phyloP scores from a whole-genome alignment of 2,113 vertebrate species.

The Solea solea region DNA sequence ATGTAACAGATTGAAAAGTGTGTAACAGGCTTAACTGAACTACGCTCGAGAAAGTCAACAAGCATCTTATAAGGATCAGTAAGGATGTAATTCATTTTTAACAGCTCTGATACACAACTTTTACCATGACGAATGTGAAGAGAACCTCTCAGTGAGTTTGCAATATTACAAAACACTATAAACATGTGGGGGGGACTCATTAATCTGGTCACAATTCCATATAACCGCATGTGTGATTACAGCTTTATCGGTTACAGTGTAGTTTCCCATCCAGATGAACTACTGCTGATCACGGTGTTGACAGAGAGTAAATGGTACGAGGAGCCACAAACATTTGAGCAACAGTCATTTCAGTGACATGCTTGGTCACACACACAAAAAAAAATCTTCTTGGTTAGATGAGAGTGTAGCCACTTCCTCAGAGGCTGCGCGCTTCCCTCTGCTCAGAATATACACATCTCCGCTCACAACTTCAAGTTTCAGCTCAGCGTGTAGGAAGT shows the following conservation, averaged over 20 bases:
- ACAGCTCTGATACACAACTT: not conserved
- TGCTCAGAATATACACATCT: conserved; percentile 16
- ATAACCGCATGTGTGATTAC: conserved; percentile 9
- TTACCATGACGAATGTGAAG: not conserved
- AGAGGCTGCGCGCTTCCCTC: conserved; percentile 35
- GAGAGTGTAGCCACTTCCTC: conserved; percentile 64
- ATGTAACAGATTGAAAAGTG: too few relatives aligned
- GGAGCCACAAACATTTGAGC: conserved; percentile 45
- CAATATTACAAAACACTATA: not conserved
- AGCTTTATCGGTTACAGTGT: not conserved
- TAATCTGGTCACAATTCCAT: conserved; percentile 1
- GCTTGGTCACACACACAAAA: not conserved
- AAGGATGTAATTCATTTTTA: not conserved
- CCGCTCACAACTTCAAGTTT: conserved; percentile 12
- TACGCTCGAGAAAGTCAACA: not conserved
- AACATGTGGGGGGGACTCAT: not conserved
- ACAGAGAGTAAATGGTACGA: conserved; percentile 21
- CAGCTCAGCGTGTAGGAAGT: not conserved
- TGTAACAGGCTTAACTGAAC: not conserved
- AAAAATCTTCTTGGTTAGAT: conserved; percentile 17
- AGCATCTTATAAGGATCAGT: not conserved
- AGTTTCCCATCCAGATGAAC: not conserved
- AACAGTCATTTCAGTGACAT: conserved; percentile 26
- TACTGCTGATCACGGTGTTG: conserved; percentile 13
- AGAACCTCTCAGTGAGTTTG: not conserved